Conservation (phyloP, 2,113 vertebrate species). For the Dendropsophus ebraccatus region DNA sequence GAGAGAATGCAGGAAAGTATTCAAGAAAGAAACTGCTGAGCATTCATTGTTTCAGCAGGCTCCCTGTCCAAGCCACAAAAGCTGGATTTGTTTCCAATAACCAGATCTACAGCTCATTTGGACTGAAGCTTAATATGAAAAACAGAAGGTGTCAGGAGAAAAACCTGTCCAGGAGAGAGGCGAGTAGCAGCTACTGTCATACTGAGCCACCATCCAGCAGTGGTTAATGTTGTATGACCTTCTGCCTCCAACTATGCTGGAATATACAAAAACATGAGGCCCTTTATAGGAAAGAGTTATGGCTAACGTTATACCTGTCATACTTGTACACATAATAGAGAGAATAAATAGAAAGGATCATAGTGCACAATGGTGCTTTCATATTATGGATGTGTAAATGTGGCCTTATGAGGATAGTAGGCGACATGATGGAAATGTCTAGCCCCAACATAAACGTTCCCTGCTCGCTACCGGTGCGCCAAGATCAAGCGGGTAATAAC, state of each 20-base stretch:
- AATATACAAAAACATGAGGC: background rate
- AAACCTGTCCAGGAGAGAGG: background rate
- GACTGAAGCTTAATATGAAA: conserved; percentile 20
- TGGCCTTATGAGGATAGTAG: no score
- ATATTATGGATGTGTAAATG: no score
- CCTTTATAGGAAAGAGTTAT: background rate
- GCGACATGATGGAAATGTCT: no score
- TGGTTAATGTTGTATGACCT: background rate
- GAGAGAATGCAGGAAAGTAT: background rate
- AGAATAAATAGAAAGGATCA: no score
- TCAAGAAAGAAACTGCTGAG: background rate
- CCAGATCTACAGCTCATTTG: conserved; percentile 12
- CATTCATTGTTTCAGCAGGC: conserved; percentile 3
- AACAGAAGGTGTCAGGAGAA: conserved; percentile 31
- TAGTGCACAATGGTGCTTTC: no score
- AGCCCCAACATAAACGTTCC: no score
- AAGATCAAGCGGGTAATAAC: no score
- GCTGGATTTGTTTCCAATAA: background rate
- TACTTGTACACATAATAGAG: no score
- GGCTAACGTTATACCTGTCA: background rate
- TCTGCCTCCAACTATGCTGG: background rate
- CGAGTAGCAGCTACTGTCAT: conserved; percentile 9
- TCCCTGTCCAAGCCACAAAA: conserved; percentile 40
- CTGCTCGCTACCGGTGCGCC: no score
- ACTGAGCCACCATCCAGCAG: background rate